Conservation (phyloP, 2,888 invertebrate species). For the Cryptus viduatorius region DNA sequence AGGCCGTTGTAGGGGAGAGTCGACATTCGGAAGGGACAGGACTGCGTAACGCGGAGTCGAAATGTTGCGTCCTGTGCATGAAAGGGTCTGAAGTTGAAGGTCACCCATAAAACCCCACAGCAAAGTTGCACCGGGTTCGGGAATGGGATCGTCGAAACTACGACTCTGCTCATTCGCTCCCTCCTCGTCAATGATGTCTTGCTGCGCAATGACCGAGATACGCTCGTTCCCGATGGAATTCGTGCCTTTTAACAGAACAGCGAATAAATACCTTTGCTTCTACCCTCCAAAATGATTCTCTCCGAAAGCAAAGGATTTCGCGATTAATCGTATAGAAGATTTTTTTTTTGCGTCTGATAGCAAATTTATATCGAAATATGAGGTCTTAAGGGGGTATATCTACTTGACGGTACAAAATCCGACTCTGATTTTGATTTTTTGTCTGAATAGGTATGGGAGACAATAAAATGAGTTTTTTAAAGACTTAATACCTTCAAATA, state of each 20-base stretch:
- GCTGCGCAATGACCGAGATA: constrained; percentile 21
- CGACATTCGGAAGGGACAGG: constrained; percentile 64
- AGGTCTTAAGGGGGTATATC: too few species aligned
- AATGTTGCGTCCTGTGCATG: constrained; percentile 64
- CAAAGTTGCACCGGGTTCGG: constrained; percentile 52
- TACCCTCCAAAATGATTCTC: background rate
- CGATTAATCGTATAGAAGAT: background rate
- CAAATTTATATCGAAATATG: too few species aligned
- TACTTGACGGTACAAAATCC: constrained; percentile 1
- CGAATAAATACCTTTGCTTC: background rate
- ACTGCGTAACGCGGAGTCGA: constrained; percentile 62
- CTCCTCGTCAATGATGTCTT: constrained; percentile 46
- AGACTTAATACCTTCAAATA: too few species aligned
- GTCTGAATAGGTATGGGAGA: too few species aligned
- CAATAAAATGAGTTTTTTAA: too few species aligned
- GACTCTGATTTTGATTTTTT: too few species aligned
- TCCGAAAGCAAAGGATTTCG: background rate
- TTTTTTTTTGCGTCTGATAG: background rate
- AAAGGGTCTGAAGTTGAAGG: constrained; percentile 71
- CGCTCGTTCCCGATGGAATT: background rate
- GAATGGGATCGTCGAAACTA: constrained; percentile 33
- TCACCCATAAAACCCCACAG: constrained; percentile 65
- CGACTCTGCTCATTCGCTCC: constrained; percentile 26
- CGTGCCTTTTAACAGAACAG: background rate
- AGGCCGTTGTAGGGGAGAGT: constrained; percentile 3